Base-by-base conservation (phyloP, 2,113 vertebrate genomes). In the Meriones unguiculatus region DNA sequence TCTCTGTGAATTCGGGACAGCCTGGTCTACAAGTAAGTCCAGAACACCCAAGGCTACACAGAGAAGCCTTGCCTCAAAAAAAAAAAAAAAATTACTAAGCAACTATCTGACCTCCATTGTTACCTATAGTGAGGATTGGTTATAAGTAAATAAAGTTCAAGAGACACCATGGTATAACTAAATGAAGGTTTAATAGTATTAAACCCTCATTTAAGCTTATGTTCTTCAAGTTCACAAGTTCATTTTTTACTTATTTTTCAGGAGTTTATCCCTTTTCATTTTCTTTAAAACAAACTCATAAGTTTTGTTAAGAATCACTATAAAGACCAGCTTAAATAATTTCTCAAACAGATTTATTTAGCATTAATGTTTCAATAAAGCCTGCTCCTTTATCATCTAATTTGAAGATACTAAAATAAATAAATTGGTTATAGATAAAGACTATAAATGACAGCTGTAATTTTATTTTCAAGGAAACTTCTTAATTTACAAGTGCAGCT, bases 391-490 rank as follows among this genome's bases (percentile, higher is more conserved):
- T 64, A 25, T 92, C 54, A 88, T 88, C 84, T 85, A 41, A 85
- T 84, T 95, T 64, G 82, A 54, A 41, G 0, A 50, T 30, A 93
- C 73, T 73, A 90, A 86, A 95, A 87, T 81, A 96, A 96, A 70
- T 52, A 86, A 6, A 70, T 41, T 73, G 87, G 77, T 87, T 84
- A 86, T 95, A 96, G 93, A 89, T 94, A 76, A 95, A 94, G 65
- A 85, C 72, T 80, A 88, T 72, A 75, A 92, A 93, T 13, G 76
- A 57, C 41, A 89, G 69, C 62, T 87, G 64, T 38, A 89, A 50
- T 97, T 95, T 87, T 38, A 89, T 57, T 97, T 95, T 87, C 72
- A 54, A 89, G 18, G 46, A n/a, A 90, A 69, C 8, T 59, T 54
- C 0, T 35, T 70, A 80, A 87, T 59, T 38, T 78, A 78, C 64